A percentile compares a stretch with the other conserved stretches of the same genome.
These are phyloP conservation scores for Lanius ludovicianus DNA, from an alignment of 2,113 vertebrate species.

Conservation along the genomic window DNA sequence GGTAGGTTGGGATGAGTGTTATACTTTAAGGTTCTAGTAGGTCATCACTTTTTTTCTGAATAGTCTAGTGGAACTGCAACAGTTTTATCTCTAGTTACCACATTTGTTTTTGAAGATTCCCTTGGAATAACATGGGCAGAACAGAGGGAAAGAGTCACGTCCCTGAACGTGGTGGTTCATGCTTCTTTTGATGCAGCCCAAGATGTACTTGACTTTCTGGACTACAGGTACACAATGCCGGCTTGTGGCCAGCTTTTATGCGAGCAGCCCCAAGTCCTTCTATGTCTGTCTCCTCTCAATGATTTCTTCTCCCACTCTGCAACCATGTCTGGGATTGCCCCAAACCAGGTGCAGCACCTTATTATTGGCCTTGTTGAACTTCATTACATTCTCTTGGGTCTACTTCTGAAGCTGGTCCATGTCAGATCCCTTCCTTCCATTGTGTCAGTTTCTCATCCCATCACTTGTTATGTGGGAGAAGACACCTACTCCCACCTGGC, in stretches of 20 bases:
- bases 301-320: background rate
- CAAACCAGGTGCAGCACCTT: background rate
- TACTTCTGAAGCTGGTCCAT: background rate
- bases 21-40: background rate
- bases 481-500: accelerated
- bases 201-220: background rate
- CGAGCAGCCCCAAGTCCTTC: background rate
- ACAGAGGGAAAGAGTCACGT: background rate
- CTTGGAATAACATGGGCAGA: background rate
- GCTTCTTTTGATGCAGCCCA: background rate
- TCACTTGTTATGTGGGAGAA: background rate
- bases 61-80: background rate
- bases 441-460: background rate
- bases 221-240: background rate
- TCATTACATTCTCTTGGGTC: background rate
- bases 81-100: background rate
- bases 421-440: background rate
- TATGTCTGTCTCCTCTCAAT: background rate
- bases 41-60: background rate
- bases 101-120: background rate
- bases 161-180: background rate
- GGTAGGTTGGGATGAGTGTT: background rate
- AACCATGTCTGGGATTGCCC: too few species aligned
- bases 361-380: background rate
- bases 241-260: background rate